Evolutionary conservation across 2,797 vertebrate species (phyloP), one percentile per base, ranked within the genome.

Genomic region (Lepilemur septentrionalis): DNA sequence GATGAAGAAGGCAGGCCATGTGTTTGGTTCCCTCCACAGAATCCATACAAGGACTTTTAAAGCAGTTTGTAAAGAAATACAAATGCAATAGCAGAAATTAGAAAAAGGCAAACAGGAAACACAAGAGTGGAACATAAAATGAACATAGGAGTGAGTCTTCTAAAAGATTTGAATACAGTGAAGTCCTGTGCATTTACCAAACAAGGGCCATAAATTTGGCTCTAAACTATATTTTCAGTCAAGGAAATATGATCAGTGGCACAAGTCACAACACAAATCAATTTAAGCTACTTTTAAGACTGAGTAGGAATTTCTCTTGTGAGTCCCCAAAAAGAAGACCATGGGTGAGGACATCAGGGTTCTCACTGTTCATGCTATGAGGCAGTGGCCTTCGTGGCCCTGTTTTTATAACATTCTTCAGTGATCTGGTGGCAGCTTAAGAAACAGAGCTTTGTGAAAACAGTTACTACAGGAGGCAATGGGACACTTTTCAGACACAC

Each of bases 371-470:
- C 25, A n/a, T 23, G n/a, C 25, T 30, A 25, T n/a, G 55, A 32
- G 18, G n/a, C n/a, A 46, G 1, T 10, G n/a, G 2, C 2, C 32
- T 59, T 57, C 17, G 2, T 14, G 12, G 57, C 3, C 5, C 20
- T 15, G 13, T 23, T 4, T 22, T 28, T 11, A 43, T 5, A 80
- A 28, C 1, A 0, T 17, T 18, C 35, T 75, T 61, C 9, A 11
- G 4, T 32, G 30, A 48, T 43, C 75, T 13, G 25, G 43, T 41
- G 11, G 35, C 32, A 18, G 57, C n/a, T 25, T 32, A 46, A 35
- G 69, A 46, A 63, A 35, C 22, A 61, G 61, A 76, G 52, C n/a
- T 59, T 30, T 46, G 7, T 59, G 32, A 13, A 63, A 61, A 32
- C 8, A 30, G 17, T 41, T 30, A 46, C 59, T 23, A 13, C 12